Evolutionary conservation across 2,888 invertebrate genomes (phyloP).

Genomic region (Formica aserva): DNA sequence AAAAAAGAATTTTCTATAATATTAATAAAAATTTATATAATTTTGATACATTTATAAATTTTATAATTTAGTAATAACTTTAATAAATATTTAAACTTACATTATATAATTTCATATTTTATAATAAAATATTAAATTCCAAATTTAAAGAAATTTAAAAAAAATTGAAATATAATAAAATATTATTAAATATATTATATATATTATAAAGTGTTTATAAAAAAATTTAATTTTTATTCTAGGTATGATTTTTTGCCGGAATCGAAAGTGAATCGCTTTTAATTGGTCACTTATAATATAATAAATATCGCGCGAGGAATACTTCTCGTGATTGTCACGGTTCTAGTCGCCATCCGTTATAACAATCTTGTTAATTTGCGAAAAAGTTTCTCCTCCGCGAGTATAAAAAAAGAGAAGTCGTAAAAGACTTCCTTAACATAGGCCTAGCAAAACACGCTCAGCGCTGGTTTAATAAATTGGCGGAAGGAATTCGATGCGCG

Average conservation of each 20-base stretch:
- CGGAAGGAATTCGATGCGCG: constrained; percentile 29
- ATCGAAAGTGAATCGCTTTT: neutral
- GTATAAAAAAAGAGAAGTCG: neutral
- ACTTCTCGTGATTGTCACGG: neutral
- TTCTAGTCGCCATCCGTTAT: neutral
- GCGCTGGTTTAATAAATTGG: constrained; percentile 20
- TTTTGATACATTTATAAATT: too few species aligned
- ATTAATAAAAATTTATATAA: too few species aligned
- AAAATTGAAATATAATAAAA: neutral
- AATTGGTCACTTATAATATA: neutral
- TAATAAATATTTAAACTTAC: neutral
- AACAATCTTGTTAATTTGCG: constrained; percentile 20
- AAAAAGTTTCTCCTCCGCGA: constrained; percentile 16
- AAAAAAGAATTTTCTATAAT: neutral
- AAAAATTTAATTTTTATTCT: neutral
- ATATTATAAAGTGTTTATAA: neutral
- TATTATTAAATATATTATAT: neutral
- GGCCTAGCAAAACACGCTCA: constrained; percentile 11
- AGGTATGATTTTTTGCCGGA: neutral
- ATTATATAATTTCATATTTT: neutral
- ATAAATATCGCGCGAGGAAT: neutral
- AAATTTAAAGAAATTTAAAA: neutral
- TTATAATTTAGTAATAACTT: neutral
- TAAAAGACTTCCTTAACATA: constrained; percentile 15
- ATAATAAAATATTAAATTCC: neutral